Conservation (phyloP, 2,888 invertebrate genomes). For the Pedicia rivosa region DNA sequence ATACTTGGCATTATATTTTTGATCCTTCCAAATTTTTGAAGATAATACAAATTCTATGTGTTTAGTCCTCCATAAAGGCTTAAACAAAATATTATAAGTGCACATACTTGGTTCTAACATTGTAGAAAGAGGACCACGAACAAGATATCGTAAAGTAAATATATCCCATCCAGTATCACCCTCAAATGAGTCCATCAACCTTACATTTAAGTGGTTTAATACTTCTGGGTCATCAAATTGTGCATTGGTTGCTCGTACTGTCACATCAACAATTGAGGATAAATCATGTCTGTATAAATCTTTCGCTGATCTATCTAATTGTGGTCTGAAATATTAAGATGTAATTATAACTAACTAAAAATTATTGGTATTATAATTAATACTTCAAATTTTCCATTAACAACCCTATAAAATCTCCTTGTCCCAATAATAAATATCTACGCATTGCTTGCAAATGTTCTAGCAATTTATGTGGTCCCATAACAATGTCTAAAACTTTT, state of each 20-base stretch:
- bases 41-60: constrained; percentile 30
- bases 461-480: constrained; percentile 72
- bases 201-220: constrained; percentile 71
- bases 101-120: constrained; percentile 30
- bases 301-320: constrained; percentile 72
- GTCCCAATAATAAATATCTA: constrained; percentile 79
- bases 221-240: constrained; percentile 89
- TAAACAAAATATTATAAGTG: constrained; percentile 27
- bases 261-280: constrained; percentile 67
- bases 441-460: constrained; percentile 85
- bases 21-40: constrained; percentile 30
- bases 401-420: constrained; percentile 91
- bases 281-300: constrained; percentile 80
- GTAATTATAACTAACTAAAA: too few relatives aligned
- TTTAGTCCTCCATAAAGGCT: constrained; percentile 29
- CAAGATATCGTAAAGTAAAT: constrained; percentile 27
- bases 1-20: constrained; percentile 28
- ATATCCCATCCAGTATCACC: constrained; percentile 26
- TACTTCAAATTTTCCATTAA: constrained; percentile 84
- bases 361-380: constrained; percentile 20
- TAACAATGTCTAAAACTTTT: constrained; percentile 71
- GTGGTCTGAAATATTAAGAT: constrained; percentile 43
- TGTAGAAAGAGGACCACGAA: constrained; percentile 28
- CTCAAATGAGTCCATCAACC: constrained; percentile 35
- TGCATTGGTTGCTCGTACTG: constrained; percentile 81